Evolutionary conservation across 2,113 vertebrate species (phyloP).

Genomic region (Colinus virginianus): DNA sequence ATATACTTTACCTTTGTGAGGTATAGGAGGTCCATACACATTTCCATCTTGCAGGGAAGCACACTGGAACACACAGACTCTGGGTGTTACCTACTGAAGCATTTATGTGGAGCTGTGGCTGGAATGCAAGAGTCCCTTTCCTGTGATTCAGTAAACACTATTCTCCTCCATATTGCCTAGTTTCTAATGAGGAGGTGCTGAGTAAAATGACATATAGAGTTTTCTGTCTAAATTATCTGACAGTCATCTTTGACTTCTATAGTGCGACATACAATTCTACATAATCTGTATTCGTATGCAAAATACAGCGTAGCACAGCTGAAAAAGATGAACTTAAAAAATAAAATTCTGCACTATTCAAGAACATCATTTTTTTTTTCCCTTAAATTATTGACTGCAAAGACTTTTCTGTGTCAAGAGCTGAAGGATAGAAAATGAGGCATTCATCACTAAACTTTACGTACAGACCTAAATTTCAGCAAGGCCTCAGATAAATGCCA

Average conservation of each 20-base stretch:
- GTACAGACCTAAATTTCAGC: background rate
- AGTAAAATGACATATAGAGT: background rate
- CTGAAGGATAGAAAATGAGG: constrained; percentile 18
- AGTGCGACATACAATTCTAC: background rate
- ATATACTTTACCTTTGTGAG: background rate
- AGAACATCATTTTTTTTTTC: background rate
- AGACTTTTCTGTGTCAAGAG: constrained; percentile 1
- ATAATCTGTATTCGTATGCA: constrained; percentile 9
- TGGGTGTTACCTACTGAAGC: background rate
- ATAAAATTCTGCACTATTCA: constrained; percentile 10
- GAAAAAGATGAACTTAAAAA: constrained; percentile 31
- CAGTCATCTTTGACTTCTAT: constrained; percentile 18
- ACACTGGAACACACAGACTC: background rate
- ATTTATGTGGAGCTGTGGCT: background rate
- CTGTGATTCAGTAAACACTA: background rate
- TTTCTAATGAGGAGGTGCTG: background rate
- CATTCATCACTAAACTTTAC: background rate
- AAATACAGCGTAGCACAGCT: constrained; percentile 4
- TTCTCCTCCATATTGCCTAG: background rate
- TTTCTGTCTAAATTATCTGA: constrained; percentile 37
- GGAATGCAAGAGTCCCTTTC: background rate
- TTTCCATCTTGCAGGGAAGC: background rate
- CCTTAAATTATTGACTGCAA: background rate
- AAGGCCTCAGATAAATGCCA: background rate
- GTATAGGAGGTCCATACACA: rapidly evolving